phyloP scores from a whole-genome alignment of 1,140 invertebrate genomes.

The Sycophaga agraensis region DNA sequence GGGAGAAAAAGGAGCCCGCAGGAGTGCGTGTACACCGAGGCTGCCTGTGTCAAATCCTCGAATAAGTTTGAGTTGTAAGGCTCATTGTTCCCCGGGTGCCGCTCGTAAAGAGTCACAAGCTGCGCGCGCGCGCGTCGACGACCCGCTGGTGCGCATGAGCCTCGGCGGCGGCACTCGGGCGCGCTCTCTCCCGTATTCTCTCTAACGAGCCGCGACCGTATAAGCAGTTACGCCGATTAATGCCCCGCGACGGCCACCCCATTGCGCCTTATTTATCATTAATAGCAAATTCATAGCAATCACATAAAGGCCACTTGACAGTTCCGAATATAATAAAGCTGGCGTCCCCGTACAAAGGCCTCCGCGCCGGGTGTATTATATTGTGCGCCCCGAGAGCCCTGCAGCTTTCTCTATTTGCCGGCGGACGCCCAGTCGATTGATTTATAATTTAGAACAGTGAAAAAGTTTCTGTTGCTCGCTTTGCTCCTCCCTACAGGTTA shows the following conservation, averaged over 20 bases:
- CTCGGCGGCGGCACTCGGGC: too few species aligned
- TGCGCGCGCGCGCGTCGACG: neutral
- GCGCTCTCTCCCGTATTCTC: neutral
- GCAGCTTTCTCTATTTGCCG: too few species aligned
- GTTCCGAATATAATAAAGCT: too few species aligned
- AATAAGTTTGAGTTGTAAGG: slow-evolving; percentile 8
- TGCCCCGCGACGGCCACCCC: slow-evolving; percentile 39
- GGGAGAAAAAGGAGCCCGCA: neutral
- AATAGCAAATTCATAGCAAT: slow-evolving; percentile 56
- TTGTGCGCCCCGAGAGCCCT: too few species aligned
- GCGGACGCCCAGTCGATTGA: too few species aligned
- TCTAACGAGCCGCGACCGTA: slow-evolving; percentile 24
- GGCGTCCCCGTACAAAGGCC: too few species aligned
- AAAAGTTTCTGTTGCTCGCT: too few species aligned
- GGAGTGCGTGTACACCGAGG: neutral
- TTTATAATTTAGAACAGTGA: too few species aligned
- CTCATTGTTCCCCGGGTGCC: slow-evolving; percentile 7
- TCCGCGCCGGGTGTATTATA: too few species aligned
- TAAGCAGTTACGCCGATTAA: slow-evolving; percentile 20
- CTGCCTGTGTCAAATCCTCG: slow-evolving; percentile 10
- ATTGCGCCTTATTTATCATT: slow-evolving; percentile 60
- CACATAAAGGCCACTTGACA: neutral
- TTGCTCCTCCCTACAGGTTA: too few species aligned
- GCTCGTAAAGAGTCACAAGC: slow-evolving; percentile 16
- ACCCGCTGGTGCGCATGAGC: neutral